Evolutionary conservation across 1,140 invertebrate genomes (phyloP), one percentile per base, ranked within the genome.

Genomic region (Drosophila kikkawai): DNA sequence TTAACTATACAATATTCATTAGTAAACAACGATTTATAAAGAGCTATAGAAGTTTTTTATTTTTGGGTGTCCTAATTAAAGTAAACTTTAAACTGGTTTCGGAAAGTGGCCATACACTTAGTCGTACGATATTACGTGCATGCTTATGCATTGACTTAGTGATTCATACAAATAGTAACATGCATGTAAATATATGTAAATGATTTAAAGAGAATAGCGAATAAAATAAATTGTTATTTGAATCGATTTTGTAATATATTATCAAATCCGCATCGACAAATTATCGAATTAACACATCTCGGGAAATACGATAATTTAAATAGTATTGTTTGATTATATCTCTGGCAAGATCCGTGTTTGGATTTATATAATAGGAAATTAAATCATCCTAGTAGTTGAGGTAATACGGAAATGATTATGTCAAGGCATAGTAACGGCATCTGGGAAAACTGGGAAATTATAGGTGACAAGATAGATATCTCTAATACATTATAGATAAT

Each of bases 291-390:
- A 48, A 48, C 26, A 29, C 13, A 29, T 34, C 34, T 37, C 34
- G 34, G 17, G 17, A 22, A 19, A 22, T 9, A 22, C 51, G 12
- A 1, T 37, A 55, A 15, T 37, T 22, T 15, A 13, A 13, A 9
- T 36, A 8, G 34, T 22, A 55, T 55, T 55, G 34, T 22, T 17
- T 13, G 17, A 36, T 36, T 1, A 15, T 12, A 36, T 19, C 17
- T 22, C 22, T 15, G 17, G 12, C 4, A 1, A 55, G 51, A 37
- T 55, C 51, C 34, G 51, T 37, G 51, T 55, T 55, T 55, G 4
- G 34, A 37, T 55, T 55, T 55, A 55, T 55, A 6, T 37, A 55
- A 55, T 15, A 37, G 51, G 19, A 55, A 55, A 55, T 37, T 37
- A 22, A 37, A 22, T 55, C 19, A 37, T 37, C 13, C 34, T 13